Conservation (phyloP, 2,797 vertebrate species). For the Ctenosaura bakeri region DNA sequence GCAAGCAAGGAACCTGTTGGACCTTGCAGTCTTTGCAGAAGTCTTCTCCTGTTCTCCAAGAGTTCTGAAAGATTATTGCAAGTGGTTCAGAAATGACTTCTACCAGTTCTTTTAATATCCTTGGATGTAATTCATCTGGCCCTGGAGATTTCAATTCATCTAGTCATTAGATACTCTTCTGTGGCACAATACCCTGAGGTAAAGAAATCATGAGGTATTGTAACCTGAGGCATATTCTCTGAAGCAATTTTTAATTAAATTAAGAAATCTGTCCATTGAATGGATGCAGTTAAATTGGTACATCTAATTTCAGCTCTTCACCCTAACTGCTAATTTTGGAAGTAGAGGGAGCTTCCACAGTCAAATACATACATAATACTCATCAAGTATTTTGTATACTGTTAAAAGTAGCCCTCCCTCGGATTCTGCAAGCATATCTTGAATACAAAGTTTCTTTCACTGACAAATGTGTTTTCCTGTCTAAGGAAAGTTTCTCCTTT, state of each 20-base stretch:
- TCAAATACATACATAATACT: neutral
- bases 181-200: slow-evolving; percentile 1
- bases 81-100: too few relatives aligned
- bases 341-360: slow-evolving; percentile 10
- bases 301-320: neutral
- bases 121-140: too few relatives aligned
- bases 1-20: too few relatives aligned
- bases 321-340: neutral
- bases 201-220: slow-evolving; percentile 10
- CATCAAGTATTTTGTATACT: slow-evolving; percentile 42
- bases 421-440: slow-evolving; percentile 48
- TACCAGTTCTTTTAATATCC: too few relatives aligned
- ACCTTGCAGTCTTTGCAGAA: too few relatives aligned
- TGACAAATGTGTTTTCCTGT: slow-evolving; percentile 70
- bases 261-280: slow-evolving; percentile 19
- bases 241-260: slow-evolving; percentile 23
- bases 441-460: slow-evolving; percentile 64
- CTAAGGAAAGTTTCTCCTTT: slow-evolving; percentile 73
- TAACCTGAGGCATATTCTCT: slow-evolving; percentile 6
- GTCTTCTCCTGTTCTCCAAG: too few relatives aligned
- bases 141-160: too few relatives aligned
- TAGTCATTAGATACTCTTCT: neutral
- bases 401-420: slow-evolving; percentile 7
- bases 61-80: too few relatives aligned
- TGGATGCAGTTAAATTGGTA: neutral